Base-by-base conservation (phyloP, 92 coral and sea anemone species). In the Epizoanthus rinbou region DNA sequence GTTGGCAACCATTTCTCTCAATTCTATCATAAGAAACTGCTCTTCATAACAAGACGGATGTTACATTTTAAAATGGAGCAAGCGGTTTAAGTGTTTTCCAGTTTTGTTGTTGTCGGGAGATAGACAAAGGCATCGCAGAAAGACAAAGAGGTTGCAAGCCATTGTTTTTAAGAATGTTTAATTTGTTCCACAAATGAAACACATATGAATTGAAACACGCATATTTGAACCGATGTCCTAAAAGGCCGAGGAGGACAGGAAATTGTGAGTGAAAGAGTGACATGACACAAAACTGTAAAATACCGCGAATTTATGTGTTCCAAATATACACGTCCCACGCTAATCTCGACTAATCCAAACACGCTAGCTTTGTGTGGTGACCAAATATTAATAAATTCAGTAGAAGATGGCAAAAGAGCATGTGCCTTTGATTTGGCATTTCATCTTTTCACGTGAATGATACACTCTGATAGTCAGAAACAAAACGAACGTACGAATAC, bases 81-180 rank as follows among this genome's bases (percentile, higher is more conserved):
- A 10, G 22, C 62, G 6, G 6, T 10, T 6, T 21, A 35, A 18
- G 59, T 43, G 35, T 19, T 37, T 76, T 57, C 23, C 58, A 60
- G 39, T 62, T 22, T 69, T 41, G 22, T 19, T n/a, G 22, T 41
- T 73, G 79, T 62, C 58, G 82, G 58, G 71, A 1, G 71, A 1
- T 37, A 78, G 59, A 78, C 82, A 78, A 78, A 78, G 82, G 37
- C 63, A 37, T 76, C 82, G 60, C 57, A 41, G 18, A 76, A 43
- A 41, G 8, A 78, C 72, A 78, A 78, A 39, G 69, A 62, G 24
- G 24, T 57, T 25, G 66, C 23, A 39, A 69, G 22, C 62, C 8
- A 41, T 78, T 78, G 82, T 78, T 78, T 58, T 33, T 17, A 76
- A 76, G 43, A 50, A 62, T 78, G 57, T 78, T 62, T 62, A 59